phyloP scores from a whole-genome alignment of 35 echinoderm and acorn worm species.

The Hemicentrotus pulcherrimus region DNA sequence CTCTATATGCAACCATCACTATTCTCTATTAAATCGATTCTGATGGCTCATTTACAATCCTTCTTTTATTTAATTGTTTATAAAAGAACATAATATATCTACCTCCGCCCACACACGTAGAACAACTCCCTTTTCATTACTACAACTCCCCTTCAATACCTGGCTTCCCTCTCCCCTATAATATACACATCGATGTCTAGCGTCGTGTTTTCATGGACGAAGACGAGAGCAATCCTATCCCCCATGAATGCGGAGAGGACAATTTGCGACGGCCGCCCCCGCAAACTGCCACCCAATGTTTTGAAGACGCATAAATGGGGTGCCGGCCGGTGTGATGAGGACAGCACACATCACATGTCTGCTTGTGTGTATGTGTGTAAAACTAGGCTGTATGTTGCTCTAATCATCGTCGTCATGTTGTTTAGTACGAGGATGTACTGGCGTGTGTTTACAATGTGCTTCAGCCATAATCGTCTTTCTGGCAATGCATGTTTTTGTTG shows the following conservation, averaged over 20 bases:
- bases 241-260: not conserved
- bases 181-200: not conserved
- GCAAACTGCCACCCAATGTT: not conserved
- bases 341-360: not conserved
- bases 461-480: not conserved
- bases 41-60: not conserved
- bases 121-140: not conserved
- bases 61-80: constrained; percentile 1
- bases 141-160: not conserved
- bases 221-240: not conserved
- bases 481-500: not conserved
- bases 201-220: not conserved
- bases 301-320: not conserved
- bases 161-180: not conserved
- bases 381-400: not conserved
- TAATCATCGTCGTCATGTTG: not conserved
- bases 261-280: not conserved
- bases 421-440: not conserved
- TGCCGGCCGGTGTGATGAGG: not conserved
- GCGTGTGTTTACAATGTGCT: not conserved
- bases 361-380: not conserved
- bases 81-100: not conserved
- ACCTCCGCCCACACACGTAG: not conserved
- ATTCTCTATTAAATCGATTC: not conserved
- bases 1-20: not conserved